Conservation (phyloP, 2,113 vertebrate species). For the Thunnus thynnus region DNA sequence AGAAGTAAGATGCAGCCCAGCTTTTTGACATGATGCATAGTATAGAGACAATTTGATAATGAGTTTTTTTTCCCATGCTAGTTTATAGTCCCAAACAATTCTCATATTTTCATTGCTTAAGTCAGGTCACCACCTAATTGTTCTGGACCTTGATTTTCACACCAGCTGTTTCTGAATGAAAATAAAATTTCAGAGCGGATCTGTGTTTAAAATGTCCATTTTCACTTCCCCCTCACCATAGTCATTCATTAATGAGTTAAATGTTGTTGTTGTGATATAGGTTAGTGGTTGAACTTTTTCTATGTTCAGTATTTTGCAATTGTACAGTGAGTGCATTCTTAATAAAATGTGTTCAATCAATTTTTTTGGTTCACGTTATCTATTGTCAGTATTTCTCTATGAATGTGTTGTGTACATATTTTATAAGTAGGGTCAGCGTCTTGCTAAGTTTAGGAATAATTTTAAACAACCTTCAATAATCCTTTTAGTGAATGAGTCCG, state of each 20-base stretch:
- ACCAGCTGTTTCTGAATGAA: constrained; percentile 18
- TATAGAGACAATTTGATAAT: background rate
- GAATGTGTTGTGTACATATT: background rate
- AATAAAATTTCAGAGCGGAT: constrained; percentile 3
- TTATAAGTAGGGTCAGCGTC: background rate
- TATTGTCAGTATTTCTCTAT: constrained; percentile 3
- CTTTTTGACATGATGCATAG: background rate
- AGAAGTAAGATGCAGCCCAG: background rate
- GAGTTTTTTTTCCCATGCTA: no score
- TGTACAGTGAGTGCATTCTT: constrained; percentile 76
- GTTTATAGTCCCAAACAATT: background rate
- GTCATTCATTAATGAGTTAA: constrained; percentile 20
- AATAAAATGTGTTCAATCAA: constrained; percentile 74
- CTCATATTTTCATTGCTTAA: background rate
- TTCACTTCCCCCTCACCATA: background rate
- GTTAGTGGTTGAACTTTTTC: constrained; percentile 60
- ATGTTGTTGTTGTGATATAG: constrained; percentile 53
- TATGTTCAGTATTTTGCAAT: constrained; percentile 61
- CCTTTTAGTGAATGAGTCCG: background rate
- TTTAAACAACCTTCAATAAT: constrained; percentile 28
- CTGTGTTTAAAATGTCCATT: constrained; percentile 23
- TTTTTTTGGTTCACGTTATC: background rate
- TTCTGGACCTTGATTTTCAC: constrained; percentile 11
- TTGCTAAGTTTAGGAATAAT: background rate
- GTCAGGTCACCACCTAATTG: constrained; percentile 13